Percentiles rank a stretch among this genome's conserved stretches.
phyloP scores from a whole-genome alignment of 2,113 vertebrate genomes.

The Orycteropus afer region DNA sequence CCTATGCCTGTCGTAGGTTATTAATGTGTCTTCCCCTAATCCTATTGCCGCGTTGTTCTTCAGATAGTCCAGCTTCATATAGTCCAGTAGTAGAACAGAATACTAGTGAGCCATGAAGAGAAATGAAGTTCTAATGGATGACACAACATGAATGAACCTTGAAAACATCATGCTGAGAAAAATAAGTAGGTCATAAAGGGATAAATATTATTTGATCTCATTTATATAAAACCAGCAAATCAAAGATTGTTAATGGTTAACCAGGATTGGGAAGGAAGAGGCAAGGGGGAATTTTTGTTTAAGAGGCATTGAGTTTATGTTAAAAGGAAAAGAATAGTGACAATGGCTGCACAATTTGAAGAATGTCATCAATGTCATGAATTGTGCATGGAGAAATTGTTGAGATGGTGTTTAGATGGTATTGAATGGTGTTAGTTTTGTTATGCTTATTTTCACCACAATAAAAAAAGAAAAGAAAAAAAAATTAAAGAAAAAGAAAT shows the following conservation, averaged over 20 bases:
- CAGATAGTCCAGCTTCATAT: no score
- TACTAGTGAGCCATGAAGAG: background rate
- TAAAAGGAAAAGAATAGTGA: background rate
- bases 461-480: no score
- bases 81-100: no score
- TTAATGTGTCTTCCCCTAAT: no score
- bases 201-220: background rate
- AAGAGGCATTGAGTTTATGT: no score
- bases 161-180: background rate
- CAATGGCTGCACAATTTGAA: background rate
- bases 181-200: background rate
- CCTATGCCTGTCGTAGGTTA: no score
- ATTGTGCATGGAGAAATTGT: background rate
- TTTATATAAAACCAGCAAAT: background rate
- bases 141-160: background rate
- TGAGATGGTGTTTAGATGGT: background rate
- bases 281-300: background rate
- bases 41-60: no score
- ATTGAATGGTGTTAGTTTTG: background rate
- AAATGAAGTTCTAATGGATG: background rate
- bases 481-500: background rate
- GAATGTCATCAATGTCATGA: background rate
- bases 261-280: background rate
- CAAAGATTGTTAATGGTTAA: background rate
- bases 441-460: background rate